These are phyloP conservation scores for Chondrilla cf. caribensis DNA, from an alignment of 37 sponge, comb jelly and placozoan species.

Conservation along the genomic window DNA sequence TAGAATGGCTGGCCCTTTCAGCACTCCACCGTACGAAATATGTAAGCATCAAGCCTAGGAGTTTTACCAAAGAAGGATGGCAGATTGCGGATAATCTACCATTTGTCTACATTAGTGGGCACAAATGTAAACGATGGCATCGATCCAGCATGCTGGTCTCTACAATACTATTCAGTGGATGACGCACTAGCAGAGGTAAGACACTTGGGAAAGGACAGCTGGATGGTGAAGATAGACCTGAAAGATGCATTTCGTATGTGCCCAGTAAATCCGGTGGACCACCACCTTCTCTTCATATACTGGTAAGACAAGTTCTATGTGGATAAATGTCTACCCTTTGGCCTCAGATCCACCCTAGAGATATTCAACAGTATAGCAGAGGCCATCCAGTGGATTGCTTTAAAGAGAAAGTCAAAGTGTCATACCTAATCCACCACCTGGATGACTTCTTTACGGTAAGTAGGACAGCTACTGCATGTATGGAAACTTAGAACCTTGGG, in stretches of 20 bases:
- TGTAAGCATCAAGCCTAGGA: slow-evolving; percentile 30
- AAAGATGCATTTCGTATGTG: slow-evolving; percentile 8
- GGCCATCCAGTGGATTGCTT: slow-evolving; percentile 3
- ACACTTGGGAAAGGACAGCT: neutral
- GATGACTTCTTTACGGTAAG: neutral
- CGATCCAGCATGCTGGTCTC: slow-evolving; percentile 36
- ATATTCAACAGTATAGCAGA: slow-evolving; percentile 9
- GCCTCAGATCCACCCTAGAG: slow-evolving; percentile 11
- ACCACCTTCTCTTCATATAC: slow-evolving; percentile 2
- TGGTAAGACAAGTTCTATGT: slow-evolving; percentile 20
- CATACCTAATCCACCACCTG: slow-evolving; percentile 4
- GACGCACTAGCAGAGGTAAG: neutral
- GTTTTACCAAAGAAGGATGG: slow-evolving; percentile 11
- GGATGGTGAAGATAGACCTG: neutral
- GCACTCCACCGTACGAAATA: slow-evolving; percentile 31
- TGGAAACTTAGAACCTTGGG: neutral
- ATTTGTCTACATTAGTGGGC: slow-evolving; percentile 1
- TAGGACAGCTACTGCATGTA: neutral
- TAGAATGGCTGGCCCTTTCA: neutral
- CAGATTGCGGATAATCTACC: slow-evolving; percentile 20
- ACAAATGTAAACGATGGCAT: slow-evolving; percentile 28
- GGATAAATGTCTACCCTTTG: slow-evolving; percentile 20
- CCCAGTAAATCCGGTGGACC: slow-evolving; percentile 10
- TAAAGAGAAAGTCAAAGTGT: neutral
- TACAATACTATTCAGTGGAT: neutral